Conservation (phyloP, 2,888 invertebrate genomes). For the Microctonus brassicae region DNA sequence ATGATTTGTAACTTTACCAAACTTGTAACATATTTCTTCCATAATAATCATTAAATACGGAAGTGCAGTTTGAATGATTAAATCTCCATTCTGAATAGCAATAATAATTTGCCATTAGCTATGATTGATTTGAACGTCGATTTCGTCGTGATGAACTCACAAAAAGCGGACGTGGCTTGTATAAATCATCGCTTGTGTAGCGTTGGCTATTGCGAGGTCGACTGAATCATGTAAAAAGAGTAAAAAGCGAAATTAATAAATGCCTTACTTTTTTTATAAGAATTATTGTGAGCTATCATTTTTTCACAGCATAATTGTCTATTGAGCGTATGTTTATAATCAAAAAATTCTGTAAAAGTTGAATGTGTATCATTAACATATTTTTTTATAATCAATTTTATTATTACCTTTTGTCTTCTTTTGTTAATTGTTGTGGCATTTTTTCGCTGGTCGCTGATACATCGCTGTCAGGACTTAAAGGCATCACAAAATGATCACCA, state of each 20-base stretch:
- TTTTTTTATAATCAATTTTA: neutral
- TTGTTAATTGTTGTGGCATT: conserved; percentile 52
- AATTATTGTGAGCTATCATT: neutral
- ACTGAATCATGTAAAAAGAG: conserved; percentile 50
- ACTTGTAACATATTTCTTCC: neutral
- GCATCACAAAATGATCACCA: conserved; percentile 67
- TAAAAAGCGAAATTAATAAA: neutral
- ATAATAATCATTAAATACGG: neutral
- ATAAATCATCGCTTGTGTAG: conserved; percentile 79
- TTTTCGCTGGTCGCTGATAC: conserved; percentile 67
- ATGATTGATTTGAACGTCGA: conserved; percentile 69
- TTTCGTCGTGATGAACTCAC: conserved; percentile 71
- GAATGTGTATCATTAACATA: neutral
- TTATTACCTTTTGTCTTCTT: conserved; percentile 63
- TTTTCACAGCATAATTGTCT: too few relatives aligned
- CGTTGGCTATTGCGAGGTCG: conserved; percentile 71
- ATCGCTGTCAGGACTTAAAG: conserved; percentile 69
- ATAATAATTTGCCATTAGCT: conserved; percentile 53
- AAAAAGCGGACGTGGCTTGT: conserved; percentile 77
- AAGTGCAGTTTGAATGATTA: neutral
- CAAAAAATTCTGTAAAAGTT: too few relatives aligned
- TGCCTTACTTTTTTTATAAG: too few relatives aligned
- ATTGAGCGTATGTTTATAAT: too few relatives aligned
- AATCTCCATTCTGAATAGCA: conserved; percentile 49
- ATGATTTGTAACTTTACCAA: neutral